phyloP scores from a whole-genome alignment of 2,888 invertebrate species.

The Diplazon laetatorius region DNA sequence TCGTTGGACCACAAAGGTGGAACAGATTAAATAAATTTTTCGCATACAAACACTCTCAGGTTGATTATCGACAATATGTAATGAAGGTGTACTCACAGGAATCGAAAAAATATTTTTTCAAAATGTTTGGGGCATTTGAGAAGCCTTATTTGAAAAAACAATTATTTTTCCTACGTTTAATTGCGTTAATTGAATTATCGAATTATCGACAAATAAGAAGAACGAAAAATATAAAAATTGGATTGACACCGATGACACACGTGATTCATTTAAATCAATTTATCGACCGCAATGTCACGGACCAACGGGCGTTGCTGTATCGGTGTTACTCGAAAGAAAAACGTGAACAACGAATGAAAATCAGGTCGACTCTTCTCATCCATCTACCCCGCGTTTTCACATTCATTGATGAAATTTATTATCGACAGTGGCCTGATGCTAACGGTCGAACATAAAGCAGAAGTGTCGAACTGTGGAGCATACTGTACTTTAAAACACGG shows the following conservation, averaged over 20 bases:
- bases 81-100: too few relatives aligned
- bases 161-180: background rate
- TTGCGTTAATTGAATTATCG: background rate
- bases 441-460: conserved; percentile 29
- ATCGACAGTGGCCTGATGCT: conserved; percentile 50
- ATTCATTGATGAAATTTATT: conserved; percentile 56
- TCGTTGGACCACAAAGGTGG: too few relatives aligned
- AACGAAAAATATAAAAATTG: background rate
- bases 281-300: background rate
- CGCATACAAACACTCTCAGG: too few relatives aligned
- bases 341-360: conserved; percentile 1
- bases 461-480: conserved; percentile 9
- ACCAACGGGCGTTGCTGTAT: background rate
- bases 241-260: background rate
- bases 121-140: background rate
- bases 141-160: background rate
- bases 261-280: background rate
- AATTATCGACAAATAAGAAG: background rate
- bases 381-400: background rate
- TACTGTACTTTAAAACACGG: background rate
- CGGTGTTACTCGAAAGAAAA: background rate
- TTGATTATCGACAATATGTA: too few relatives aligned
- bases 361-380: conserved; percentile 23
- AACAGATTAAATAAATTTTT: too few relatives aligned
- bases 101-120: background rate